Evolutionary conservation across 2,113 vertebrate genomes (phyloP).

Genomic region (Fukomys damarensis): DNA sequence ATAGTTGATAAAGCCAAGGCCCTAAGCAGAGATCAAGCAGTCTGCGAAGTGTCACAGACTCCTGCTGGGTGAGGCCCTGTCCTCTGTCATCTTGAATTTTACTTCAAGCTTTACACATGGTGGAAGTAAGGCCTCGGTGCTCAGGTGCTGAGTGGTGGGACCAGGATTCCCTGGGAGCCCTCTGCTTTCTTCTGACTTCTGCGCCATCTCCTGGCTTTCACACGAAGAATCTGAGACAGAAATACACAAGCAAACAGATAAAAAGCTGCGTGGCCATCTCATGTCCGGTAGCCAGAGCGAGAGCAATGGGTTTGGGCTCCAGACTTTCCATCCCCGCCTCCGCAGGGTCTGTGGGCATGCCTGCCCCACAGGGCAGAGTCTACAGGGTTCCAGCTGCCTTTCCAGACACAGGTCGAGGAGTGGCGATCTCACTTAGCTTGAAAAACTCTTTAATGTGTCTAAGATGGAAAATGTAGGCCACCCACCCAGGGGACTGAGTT

Average conservation of each 20-base stretch:
- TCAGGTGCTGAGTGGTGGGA: neutral
- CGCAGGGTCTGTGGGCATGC: neutral
- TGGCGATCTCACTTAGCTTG: neutral
- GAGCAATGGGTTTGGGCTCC: neutral
- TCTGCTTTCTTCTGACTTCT: neutral
- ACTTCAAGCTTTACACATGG: neutral
- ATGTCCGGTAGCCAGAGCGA: neutral
- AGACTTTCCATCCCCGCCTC: neutral
- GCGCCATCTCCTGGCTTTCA: neutral
- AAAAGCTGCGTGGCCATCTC: neutral
- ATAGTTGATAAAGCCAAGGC: neutral
- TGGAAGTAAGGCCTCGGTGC: neutral
- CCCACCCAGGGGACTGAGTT: slow-evolving; percentile 54
- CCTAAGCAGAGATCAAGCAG: neutral
- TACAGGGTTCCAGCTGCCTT: neutral
- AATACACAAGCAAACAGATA: neutral
- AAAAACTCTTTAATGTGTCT: neutral
- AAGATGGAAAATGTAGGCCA: slow-evolving; percentile 65
- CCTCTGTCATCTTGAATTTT: neutral
- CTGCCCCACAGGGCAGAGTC: neutral
- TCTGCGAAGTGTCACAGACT: neutral
- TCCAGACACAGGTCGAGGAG: neutral
- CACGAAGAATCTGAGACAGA: neutral
- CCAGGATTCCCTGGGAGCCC: neutral
- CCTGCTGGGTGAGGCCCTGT: neutral